Evolutionary conservation across 2,888 invertebrate species (phyloP).

Genomic region (Serrognathus titanus): DNA sequence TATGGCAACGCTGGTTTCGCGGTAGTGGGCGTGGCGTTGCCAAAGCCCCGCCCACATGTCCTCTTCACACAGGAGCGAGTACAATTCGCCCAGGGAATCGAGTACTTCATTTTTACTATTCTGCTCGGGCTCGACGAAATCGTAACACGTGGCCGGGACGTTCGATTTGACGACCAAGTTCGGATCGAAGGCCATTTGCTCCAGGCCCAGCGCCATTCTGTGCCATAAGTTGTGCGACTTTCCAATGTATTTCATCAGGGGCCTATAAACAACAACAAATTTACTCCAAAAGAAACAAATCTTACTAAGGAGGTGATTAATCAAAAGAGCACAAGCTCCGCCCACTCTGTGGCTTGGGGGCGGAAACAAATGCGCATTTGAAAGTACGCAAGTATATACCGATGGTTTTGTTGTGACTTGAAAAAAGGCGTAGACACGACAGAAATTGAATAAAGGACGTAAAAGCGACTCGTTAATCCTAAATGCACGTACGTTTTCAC

Average conservation of each 20-base stretch:
- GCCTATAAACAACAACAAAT: conserved; percentile 42
- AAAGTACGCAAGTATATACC: too few species aligned
- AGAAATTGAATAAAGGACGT: too few species aligned
- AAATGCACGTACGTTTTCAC: too few species aligned
- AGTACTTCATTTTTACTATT: conserved; percentile 55
- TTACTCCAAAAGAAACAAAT: too few species aligned
- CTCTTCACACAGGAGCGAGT: conserved; percentile 87
- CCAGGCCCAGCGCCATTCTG: conserved; percentile 84
- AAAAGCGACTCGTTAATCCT: too few species aligned
- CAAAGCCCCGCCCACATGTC: conserved; percentile 96
- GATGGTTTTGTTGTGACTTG: too few species aligned
- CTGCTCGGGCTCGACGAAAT: conserved; percentile 59
- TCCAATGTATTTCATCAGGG: conserved; percentile 84
- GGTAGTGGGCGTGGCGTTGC: conserved; percentile 88
- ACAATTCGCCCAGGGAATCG: conserved; percentile 86
- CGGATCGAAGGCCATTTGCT: conserved; percentile 78
- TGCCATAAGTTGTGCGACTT: conserved; percentile 97
- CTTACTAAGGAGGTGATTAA: too few species aligned
- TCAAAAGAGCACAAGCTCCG: too few species aligned
- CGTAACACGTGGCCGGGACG: conserved; percentile 56
- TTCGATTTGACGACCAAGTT: conserved; percentile 26
- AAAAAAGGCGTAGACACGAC: too few species aligned
- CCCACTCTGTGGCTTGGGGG: too few species aligned
- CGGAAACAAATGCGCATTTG: too few species aligned
- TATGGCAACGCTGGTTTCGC: conserved; percentile 87